Base-by-base conservation (phyloP, 2,797 vertebrate species). In the Pseudomugil tenellus region DNA sequence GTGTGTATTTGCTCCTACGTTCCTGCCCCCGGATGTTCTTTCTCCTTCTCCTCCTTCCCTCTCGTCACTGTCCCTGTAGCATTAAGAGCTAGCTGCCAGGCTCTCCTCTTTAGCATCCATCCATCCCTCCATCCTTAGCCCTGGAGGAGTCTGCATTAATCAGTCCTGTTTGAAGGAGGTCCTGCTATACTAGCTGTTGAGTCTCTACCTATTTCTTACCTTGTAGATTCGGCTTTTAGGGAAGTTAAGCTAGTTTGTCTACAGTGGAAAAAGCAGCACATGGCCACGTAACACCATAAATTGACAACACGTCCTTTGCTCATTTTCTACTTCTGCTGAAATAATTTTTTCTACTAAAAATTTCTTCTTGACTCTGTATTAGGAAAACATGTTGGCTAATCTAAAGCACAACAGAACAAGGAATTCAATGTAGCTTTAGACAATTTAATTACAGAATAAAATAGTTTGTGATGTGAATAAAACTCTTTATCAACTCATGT, bases 1-100 rank as follows among this genome's bases (percentile, higher is more conserved):
- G 76, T 83, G 81, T 72, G 78, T 86, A 70, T 90, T 88, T 67
- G 58, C 74, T 86, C 46, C 78, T 80, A 84, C 81, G 63, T 76
- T 85, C 85, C 81, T 89, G 91, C 90, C 91, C 88, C 88, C 79
- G 82, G 88, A 92, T 84, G 86, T 91, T 88, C 86, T 88, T 69
- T 77, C 78, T 73, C 80, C 78, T 81, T 80, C 74, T 79, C 66
- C 79, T 82, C 80, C 72, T 84, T 86, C 79, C 77, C 62, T 75
- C 76, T 86, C 74, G 74, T 86, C 80, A 63, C 86, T 87, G 77
- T 88, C 90, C 90, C 89, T 67, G 79, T 89, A 92, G 90, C 88
- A 86, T 84, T 86, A 77, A 79, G 67, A 84, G 82, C 79, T 88
- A 87, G 88, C 86, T 92, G 89, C 91, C 90, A 93, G 90, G 81